A percentile compares a stretch with the other conserved stretches of the same genome.
Conservation (phyloP, 2,888 invertebrate species). For the Nomada hirtipes region DNA sequence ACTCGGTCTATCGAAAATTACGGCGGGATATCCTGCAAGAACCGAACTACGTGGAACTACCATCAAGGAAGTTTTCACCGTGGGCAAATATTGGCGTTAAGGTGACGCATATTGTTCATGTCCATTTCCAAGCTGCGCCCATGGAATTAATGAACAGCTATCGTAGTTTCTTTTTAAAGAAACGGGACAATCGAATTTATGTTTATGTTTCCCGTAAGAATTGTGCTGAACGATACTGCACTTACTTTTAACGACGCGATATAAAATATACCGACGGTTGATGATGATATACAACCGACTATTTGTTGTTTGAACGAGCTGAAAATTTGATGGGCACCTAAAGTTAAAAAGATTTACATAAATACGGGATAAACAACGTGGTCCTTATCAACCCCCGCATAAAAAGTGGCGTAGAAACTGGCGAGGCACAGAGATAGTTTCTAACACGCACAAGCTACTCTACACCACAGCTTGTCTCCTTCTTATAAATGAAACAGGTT, state of each 20-base stretch:
- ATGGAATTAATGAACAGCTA: constrained; percentile 1
- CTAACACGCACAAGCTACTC: constrained; percentile 54
- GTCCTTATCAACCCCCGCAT: constrained; percentile 27
- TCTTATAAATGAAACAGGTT: constrained; percentile 80
- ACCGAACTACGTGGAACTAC: constrained; percentile 52
- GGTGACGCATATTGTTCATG: constrained; percentile 40
- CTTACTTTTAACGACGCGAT: too few relatives aligned
- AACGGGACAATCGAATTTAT: not conserved
- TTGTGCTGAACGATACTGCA: too few relatives aligned
- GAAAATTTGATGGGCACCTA: too few relatives aligned
- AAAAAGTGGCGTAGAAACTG: constrained; percentile 28
- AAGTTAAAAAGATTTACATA: constrained; percentile 31
- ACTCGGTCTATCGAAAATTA: constrained; percentile 78
- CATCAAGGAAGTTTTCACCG: constrained; percentile 35
- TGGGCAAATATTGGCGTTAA: constrained; percentile 34
- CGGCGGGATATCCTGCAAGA: constrained; percentile 72
- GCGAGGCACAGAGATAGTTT: constrained; percentile 29
- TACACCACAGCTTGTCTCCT: constrained; percentile 73
- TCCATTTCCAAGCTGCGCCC: constrained; percentile 25
- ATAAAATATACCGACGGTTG: too few relatives aligned
- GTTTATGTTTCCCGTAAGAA: not conserved
- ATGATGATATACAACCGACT: not conserved
- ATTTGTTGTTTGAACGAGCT: too few relatives aligned
- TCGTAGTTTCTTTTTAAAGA: not conserved
- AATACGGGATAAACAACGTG: constrained; percentile 40